Percentiles rank a stretch among this genome's conserved stretches.
Conservation (phyloP, 2,113 vertebrate genomes). For the Nesogale talazaci region DNA sequence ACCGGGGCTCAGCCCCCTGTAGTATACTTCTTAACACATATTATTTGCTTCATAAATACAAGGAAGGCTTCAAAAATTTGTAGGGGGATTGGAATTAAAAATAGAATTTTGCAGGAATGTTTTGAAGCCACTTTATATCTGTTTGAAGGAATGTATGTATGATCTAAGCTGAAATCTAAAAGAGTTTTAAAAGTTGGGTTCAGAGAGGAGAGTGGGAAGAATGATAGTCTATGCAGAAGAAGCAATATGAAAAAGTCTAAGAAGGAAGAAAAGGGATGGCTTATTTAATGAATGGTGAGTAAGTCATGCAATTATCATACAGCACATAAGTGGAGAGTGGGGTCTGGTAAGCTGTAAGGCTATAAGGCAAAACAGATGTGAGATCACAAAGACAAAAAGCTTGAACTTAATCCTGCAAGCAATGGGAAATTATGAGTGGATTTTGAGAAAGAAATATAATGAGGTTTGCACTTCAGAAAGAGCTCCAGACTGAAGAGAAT, state of each 20-base stretch:
- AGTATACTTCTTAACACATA: not conserved
- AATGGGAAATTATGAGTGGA: not conserved
- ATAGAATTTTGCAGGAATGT: too few species aligned
- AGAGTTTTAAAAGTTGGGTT: slow-evolving; percentile 22
- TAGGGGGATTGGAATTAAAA: too few species aligned
- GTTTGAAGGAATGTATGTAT: slow-evolving; percentile 30
- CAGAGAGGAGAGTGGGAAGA: too few species aligned
- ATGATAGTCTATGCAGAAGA: not conserved
- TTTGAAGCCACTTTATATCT: not conserved
- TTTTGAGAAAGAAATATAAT: slow-evolving; percentile 20
- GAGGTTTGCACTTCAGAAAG: slow-evolving; percentile 44
- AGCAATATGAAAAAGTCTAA: not conserved
- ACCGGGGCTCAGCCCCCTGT: too few species aligned
- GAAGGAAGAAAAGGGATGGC: not conserved
- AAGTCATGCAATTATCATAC: not conserved
- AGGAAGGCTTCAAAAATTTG: too few species aligned
- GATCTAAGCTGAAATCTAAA: not conserved
- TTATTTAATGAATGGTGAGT: not conserved
- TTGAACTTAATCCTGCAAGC: slow-evolving; percentile 51
- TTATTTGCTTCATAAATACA: slow-evolving; percentile 13
- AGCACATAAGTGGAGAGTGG: not conserved
- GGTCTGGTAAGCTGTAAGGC: not conserved
- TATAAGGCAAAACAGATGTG: slow-evolving; percentile 11
- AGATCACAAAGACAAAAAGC: not conserved
- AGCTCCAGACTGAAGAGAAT: not conserved